Base-by-base conservation (phyloP, 2,113 vertebrate genomes). In the Agapornis roseicollis region DNA sequence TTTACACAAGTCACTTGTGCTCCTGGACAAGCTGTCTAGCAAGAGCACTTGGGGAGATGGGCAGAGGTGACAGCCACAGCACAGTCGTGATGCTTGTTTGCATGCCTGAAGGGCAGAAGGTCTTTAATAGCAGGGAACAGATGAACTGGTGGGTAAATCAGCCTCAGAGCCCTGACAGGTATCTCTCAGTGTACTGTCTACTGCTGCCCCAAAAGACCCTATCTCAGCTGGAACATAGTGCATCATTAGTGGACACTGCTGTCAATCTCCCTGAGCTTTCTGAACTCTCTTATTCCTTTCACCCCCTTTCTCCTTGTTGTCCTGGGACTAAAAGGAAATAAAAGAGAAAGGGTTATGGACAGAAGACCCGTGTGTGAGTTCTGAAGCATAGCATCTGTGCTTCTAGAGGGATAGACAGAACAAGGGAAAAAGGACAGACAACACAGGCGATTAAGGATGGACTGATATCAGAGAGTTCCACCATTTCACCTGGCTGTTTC, bases 1-100 rank as follows among this genome's bases (percentile, higher is more conserved):
- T 91, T 53, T 58, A 55, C 9, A 35, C 8, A 33, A 13, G 35
- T 52, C 31, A 39, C 8, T 66, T 52, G 15, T 47, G 3, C 15
- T 80, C 33, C 66, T 50, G n/a, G 23, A 58, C 25, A 66, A 73
- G 19, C 0, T 50, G 31, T 33, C 55, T 3, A 66, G 31, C 14
- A 81, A 70, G 12, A 79, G 35, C 61, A 29, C 17, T 4, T 4
- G 19, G 10, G 39, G 7, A 87, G 19, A 49, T 0, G 4, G 52
- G 52, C 47, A 76, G 72, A 53, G 31, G 13, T 13, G 7, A 64
- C 35, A 63, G n/a, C 17, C 6, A 1, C 23, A 44, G 63, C 10
- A 44, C 2, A 6, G 61, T 22, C 2, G 0, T 1, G 7, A n/a
- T 73, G 60, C n/a, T 76, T 4, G 0, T 1, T 14, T 13, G 27